Base-by-base conservation (phyloP, 2,113 vertebrate species). In the Apteryx mantelli region DNA sequence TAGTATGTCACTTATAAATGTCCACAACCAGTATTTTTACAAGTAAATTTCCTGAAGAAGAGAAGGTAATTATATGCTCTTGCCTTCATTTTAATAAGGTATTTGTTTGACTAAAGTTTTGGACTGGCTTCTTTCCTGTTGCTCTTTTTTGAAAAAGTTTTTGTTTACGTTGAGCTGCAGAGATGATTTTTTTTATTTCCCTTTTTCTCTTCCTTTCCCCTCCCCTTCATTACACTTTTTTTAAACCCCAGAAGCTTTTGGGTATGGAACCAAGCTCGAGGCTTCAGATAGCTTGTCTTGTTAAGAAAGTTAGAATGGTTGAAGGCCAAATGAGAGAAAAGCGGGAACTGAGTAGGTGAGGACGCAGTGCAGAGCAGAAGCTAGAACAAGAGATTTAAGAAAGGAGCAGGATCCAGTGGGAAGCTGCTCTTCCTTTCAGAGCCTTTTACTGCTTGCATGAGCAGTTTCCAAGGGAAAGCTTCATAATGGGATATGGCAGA, bases 11-110 rank as follows among this genome's bases (percentile, higher is more conserved):
- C 65, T 96, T 75, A 34, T 84, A 32, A 82, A 82, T 79, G 40
- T 95, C 53, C 48, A 61, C 86, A 92, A 0, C 5, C 12, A 52
- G 32, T 87, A 50, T 95, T 93, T 95, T 96, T 93, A 81, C 81
- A 85, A 85, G 61, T 53, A 56, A 13, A 36, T 75, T 94, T 91
- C 69, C 63, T 82, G 34, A 81, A 80, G 58, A 87, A 42, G 4
- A 77, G 7, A 55, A 89, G 22, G 77, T 89, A 86, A 81, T 86
- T 19, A 30, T 50, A 75, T 36, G 7, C 38, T 81, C 76, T 81
- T 78, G 21, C 68, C 56, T 48, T 44, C 13, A 11, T 69, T 93
- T 28, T 76, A 58, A n/a, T 80, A 38, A 88, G 28, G 9, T 65
- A 36, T 56, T 82, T 52, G 19, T 82, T 68, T 68, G 25, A 52